Percentiles rank a stretch among this genome's conserved stretches.
phyloP scores from a whole-genome alignment of 2,888 invertebrate genomes.

The Gymnocheta viridis region DNA sequence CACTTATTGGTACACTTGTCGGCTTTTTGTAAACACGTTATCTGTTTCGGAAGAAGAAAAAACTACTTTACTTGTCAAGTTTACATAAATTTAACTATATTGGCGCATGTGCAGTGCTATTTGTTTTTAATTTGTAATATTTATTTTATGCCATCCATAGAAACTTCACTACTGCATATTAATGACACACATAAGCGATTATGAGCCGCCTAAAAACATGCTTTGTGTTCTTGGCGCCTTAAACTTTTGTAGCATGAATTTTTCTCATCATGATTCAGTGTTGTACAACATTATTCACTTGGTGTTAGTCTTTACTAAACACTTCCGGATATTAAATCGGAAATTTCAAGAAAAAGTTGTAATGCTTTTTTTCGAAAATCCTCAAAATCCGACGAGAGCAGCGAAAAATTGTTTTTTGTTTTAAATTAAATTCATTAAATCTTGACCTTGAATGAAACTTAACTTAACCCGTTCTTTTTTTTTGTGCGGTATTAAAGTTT shows the following conservation, averaged over 20 bases:
- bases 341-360: no score
- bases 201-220: constrained; percentile 29
- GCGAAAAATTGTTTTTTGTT: no score
- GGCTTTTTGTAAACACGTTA: constrained; percentile 49
- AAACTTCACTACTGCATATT: not conserved
- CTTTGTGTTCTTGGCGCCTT: not conserved
- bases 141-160: not conserved
- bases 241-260: not conserved
- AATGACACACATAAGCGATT: not conserved
- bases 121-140: constrained; percentile 38
- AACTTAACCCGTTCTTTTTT: no score
- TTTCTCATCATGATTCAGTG: not conserved
- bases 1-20: constrained; percentile 57
- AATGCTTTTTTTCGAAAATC: no score
- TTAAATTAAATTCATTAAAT: no score
- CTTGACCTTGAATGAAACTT: no score
- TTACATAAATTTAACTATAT: constrained; percentile 54
- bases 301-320: not conserved
- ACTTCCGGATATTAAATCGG: no score
- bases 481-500: no score
- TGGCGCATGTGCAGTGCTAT: constrained; percentile 57
- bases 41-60: constrained; percentile 18
- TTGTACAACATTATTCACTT: not conserved
- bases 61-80: constrained; percentile 40
- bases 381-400: no score